Conservation (phyloP, 2,888 invertebrate genomes). For the Leucophenga maculata region DNA sequence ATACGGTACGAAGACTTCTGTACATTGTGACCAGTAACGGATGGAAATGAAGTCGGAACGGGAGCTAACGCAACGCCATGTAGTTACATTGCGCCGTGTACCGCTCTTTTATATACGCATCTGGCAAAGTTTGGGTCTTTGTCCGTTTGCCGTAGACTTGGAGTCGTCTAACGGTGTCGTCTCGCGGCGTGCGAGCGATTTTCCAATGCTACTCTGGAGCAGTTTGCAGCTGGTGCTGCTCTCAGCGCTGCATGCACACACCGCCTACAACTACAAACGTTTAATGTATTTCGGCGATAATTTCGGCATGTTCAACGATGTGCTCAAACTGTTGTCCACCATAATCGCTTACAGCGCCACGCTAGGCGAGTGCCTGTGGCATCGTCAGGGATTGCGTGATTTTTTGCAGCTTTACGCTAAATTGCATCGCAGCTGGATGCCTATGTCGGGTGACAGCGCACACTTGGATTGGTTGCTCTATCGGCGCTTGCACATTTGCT, state of each 20-base stretch:
- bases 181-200: no score
- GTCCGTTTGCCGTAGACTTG: conserved; percentile 28
- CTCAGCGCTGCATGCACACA: conserved; percentile 23
- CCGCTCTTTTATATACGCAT: conserved; percentile 31
- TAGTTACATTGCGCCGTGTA: conserved; percentile 29
- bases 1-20: no score
- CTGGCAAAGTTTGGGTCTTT: conserved; percentile 39
- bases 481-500: conserved; percentile 1
- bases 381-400: conserved; percentile 7
- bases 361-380: conserved; percentile 34
- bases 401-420: conserved; percentile 37
- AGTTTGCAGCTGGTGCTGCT: conserved; percentile 29
- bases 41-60: no score
- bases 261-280: conserved; percentile 7
- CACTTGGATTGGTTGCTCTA: background rate
- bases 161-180: background rate
- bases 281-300: conserved; percentile 37
- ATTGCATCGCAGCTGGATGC: conserved; percentile 36
- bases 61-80: background rate
- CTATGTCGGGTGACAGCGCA: background rate
- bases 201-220: conserved; percentile 7
- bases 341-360: conserved; percentile 36
- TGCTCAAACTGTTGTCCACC: conserved; percentile 34
- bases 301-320: conserved; percentile 42
- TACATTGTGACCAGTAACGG: no score